Conservation (phyloP, 1,140 invertebrate genomes). For the Cydia splendana region DNA sequence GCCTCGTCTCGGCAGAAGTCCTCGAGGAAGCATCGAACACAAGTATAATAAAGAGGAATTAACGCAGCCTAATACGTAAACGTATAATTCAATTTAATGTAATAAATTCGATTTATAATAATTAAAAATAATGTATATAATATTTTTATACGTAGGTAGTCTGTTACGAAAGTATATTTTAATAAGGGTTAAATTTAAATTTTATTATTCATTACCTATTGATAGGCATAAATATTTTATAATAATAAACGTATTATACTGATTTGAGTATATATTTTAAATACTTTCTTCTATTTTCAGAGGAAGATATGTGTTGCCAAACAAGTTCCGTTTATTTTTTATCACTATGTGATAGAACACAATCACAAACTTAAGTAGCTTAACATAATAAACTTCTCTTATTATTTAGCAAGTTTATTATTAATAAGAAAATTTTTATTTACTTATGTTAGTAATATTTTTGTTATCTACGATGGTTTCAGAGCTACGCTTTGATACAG, state of each 20-base stretch:
- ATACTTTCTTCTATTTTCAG: conserved; percentile 51
- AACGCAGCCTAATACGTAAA: conserved; percentile 22
- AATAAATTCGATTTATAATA: conserved; percentile 32
- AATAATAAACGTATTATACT: conserved; percentile 32
- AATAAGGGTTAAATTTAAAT: conserved; percentile 43
- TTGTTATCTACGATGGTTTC: conserved; percentile 39
- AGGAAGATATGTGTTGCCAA: conserved; percentile 66
- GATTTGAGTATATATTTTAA: conserved; percentile 39
- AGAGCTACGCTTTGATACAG: conserved; percentile 22
- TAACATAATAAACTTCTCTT: conserved; percentile 37
- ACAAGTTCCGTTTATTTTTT: conserved; percentile 54
- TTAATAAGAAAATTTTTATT: conserved; percentile 54
- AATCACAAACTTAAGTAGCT: conserved; percentile 48
- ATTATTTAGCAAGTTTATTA: conserved; percentile 49
- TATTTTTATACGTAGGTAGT: conserved; percentile 11
- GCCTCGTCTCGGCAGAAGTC: neutral
- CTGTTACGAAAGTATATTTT: conserved; percentile 37
- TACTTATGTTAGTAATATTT: conserved; percentile 69
- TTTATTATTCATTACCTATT: conserved; percentile 58
- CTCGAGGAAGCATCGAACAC: neutral
- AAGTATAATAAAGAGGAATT: neutral
- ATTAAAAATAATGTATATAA: conserved; percentile 25
- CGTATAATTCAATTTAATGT: conserved; percentile 21
- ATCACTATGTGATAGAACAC: conserved; percentile 68
- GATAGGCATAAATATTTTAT: conserved; percentile 63